Conservation (phyloP, 1,140 invertebrate species). For the Drosophila biarmipes region DNA sequence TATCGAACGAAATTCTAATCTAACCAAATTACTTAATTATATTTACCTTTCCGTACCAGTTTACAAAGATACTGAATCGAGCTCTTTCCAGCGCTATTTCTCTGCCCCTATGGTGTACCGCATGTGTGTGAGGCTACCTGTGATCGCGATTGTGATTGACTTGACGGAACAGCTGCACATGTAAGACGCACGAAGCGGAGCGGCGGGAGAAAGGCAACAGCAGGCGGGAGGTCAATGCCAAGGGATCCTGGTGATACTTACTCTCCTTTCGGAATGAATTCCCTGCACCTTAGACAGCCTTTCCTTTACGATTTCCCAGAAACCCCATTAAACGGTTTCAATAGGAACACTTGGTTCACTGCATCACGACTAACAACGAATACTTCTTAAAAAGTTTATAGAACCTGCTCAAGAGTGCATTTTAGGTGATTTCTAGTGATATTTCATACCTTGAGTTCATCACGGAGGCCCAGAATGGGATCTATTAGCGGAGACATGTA, state of each 20-base stretch:
- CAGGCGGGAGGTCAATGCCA: slow-evolving; percentile 30
- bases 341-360: too few relatives aligned
- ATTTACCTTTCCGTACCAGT: background rate
- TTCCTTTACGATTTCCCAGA: background rate
- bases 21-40: too few relatives aligned
- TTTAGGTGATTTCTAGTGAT: too few relatives aligned
- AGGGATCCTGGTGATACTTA: slow-evolving; percentile 11
- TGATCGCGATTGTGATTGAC: slow-evolving; percentile 48
- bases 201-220: background rate
- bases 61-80: background rate
- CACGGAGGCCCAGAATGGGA: background rate
- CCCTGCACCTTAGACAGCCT: background rate
- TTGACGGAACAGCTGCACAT: slow-evolving; percentile 65
- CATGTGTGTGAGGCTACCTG: slow-evolving; percentile 51
- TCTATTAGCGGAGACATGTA: background rate
- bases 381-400: background rate
- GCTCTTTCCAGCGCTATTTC: background rate
- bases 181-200: slow-evolving; percentile 19
- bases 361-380: background rate
- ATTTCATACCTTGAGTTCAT: background rate
- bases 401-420: too few relatives aligned
- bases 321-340: background rate
- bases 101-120: background rate
- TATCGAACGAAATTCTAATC: too few relatives aligned
- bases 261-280: background rate